Base-by-base conservation (phyloP, 2,888 invertebrate species). In the Drosophila meridiana region DNA sequence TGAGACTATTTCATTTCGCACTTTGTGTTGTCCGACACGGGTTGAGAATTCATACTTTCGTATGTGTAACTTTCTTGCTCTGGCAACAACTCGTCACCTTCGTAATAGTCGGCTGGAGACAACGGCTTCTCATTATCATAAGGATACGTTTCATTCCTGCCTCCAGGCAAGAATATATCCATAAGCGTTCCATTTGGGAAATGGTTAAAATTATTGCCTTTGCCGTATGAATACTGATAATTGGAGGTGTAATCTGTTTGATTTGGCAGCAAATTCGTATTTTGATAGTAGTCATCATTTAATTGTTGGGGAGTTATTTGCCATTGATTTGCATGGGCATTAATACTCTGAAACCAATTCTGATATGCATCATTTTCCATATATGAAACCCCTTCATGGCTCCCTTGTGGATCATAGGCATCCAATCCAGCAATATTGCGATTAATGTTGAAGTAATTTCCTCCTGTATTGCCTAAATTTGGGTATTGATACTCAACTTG, bases 191-290 rank as follows among this genome's bases (percentile, higher is more conserved):
- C 59, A 11, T 58, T 30, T 13, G 45, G 59, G 20, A 64, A 64
- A 4, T 64, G 63, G 48, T 58, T 64, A 4, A 64, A 64, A 11
- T 48, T 32, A 32, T 64, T 64, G 14, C 63, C 60, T 13, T 20
- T 26, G 28, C 43, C 34, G 11, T 34, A 36, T 7, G 30, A 47
- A n/a, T 9, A 9, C 7, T 13, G 47, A 64, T 38, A 58, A 32
- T 63, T 30, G 11, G 47, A 47, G 7, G 7, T 20, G 4, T 47
- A 63, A 28, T 30, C 28, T 2, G 34, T n/a, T n/a, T 45, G 52
- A 32, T 11, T 11, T n/a, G 43, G 53, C 28, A 45, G 6, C 8
- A 34, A n/a, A 26, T 6, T 9, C 14, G 26, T 13, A n/a, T 55
- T 14, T 11, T 55, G 36, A 9, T 8, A 26, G 11, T 30, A 36